Percentiles rank a stretch among this genome's conserved stretches.
These are phyloP conservation scores for Colletes collaris DNA, from an alignment of 2,888 invertebrate genomes.

Conservation along the genomic window DNA sequence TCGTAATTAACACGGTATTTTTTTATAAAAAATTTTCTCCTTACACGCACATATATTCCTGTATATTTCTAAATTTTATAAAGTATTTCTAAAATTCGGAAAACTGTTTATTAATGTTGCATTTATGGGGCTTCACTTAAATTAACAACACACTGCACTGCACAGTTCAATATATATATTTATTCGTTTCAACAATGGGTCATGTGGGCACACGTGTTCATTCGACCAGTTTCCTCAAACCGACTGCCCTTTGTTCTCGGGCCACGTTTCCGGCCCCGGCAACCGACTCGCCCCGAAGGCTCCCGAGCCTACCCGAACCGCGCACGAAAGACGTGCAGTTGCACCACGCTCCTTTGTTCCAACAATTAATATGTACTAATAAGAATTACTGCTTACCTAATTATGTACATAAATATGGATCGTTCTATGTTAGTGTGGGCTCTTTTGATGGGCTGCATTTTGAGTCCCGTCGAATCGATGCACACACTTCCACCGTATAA, in stretches of 20 bases:
- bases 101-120: background rate
- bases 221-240: too few species aligned
- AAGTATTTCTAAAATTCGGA: constrained; percentile 1
- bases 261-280: too few species aligned
- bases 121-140: too few species aligned
- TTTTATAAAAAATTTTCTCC: background rate
- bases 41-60: constrained; percentile 4
- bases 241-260: too few species aligned
- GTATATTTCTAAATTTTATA: constrained; percentile 5
- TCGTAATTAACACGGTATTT: constrained; percentile 7
- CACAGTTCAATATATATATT: too few species aligned
- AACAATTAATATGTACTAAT: background rate
- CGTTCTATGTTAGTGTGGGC: background rate
- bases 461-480: background rate
- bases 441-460: constrained; percentile 4
- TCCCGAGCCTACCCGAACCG: too few species aligned
- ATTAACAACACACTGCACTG: too few species aligned
- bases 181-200: too few species aligned
- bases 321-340: too few species aligned
- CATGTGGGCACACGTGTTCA: too few species aligned
- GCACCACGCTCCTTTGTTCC: too few species aligned
- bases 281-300: too few species aligned
- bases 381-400: constrained; percentile 2
- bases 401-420: constrained; percentile 1
- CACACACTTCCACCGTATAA: background rate